Percentiles rank a stretch among this genome's conserved stretches.
These are phyloP conservation scores for Liposcelis brunnea DNA, from an alignment of 2,888 invertebrate species.

Conservation along the genomic window DNA sequence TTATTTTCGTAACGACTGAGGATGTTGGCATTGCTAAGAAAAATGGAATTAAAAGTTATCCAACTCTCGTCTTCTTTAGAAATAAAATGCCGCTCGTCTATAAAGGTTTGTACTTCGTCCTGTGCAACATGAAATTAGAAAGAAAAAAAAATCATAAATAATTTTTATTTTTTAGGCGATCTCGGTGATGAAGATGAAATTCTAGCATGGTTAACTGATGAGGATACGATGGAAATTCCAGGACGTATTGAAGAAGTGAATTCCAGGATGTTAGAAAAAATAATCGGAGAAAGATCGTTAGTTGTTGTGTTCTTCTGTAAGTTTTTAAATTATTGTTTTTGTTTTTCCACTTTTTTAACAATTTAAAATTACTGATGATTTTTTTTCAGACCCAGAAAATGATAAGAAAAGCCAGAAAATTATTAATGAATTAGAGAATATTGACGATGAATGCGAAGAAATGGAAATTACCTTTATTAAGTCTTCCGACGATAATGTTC, in stretches of 20 bases:
- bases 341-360: background rate
- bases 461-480: conserved; percentile 83
- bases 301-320: conserved; percentile 88
- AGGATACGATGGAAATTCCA: conserved; percentile 76
- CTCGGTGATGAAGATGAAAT: conserved; percentile 84
- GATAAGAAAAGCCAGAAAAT: conserved; percentile 81
- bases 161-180: conserved; percentile 38
- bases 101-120: conserved; percentile 31
- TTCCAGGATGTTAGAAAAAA: conserved; percentile 74
- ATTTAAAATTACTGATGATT: background rate
- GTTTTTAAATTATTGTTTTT: conserved; percentile 24
- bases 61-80: conserved; percentile 74
- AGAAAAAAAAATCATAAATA: background rate
- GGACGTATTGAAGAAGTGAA: conserved; percentile 90
- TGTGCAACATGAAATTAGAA: background rate
- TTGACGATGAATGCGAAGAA: conserved; percentile 84
- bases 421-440: conserved; percentile 74
- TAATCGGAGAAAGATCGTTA: conserved; percentile 70
- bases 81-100: conserved; percentile 78
- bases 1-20: conserved; percentile 85
- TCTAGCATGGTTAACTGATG: conserved; percentile 77
- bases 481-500: conserved; percentile 73
- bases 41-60: conserved; percentile 67
- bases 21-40: conserved; percentile 65
- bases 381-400: conserved; percentile 58